Base-by-base conservation (phyloP, 2,113 vertebrate genomes). In the Campylorhamphus procurvoides region DNA sequence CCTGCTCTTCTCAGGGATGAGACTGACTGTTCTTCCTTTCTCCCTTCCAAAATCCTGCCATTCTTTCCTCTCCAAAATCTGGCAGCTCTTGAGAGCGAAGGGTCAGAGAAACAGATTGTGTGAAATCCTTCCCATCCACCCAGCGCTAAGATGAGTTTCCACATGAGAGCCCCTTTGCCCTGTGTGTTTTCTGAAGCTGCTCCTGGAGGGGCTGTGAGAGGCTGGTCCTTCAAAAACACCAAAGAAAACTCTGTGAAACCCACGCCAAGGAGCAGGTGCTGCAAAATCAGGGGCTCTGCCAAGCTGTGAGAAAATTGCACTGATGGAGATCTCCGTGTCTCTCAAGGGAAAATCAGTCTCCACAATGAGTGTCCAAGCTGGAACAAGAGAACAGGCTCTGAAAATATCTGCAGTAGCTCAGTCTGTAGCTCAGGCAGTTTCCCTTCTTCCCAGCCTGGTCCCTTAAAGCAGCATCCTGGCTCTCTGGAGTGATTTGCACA, bases 401-500 rank as follows among this genome's bases (percentile, higher is more conserved):
- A 14, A 81, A 62, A 12, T 29, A 25, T 3, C 63, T 73, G n/a
- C 44, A 12, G 35, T 5, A 60, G 81, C 50, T 90, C 68, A 10
- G 24, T 81, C 20, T 86, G 82, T n/a, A 62, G n/a, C 64, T 85
- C 52, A 22, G 64, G 42, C 52, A 60, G 71, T 55, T 95, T 87
- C 33, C 40, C 37, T 69, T 58, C 66, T 31, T 81, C 35, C 71
- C 27, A 33, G 10, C 6, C 33, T 68, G 69, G 31, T 56, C 18
- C 4, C 0, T 55, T 7, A 55, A 69, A 64, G 29, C 62, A 78
- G 12, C 0, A 0, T 59, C 29, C 18, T 64, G 19, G 44, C 66
- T 49, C 23, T 27, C 29, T 72, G 24, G 23, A 52, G 39, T 35
- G 72, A 14, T 9, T 89, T 52, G 6, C 14, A 17, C 1, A 29